These are phyloP conservation scores for Diabrotica balteata DNA, from an alignment of 2,888 invertebrate species.

Conservation along the genomic window DNA sequence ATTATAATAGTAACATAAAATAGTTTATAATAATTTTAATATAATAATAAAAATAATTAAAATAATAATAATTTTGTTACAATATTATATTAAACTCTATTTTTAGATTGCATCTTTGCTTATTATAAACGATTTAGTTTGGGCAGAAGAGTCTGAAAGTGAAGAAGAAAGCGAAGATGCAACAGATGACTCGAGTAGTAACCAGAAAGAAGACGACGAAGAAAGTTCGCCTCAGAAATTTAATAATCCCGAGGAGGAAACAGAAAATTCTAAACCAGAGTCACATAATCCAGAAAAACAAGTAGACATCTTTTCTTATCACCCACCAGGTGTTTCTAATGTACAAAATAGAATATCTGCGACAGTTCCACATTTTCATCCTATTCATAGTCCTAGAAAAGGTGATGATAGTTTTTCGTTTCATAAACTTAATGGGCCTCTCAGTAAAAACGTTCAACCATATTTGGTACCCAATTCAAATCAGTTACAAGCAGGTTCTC, in stretches of 20 bases:
- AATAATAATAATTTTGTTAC: no score
- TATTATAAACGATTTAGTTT: conserved; percentile 3
- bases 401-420: conserved; percentile 70
- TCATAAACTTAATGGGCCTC: conserved; percentile 77
- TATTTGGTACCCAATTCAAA: conserved; percentile 63
- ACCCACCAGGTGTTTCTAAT: no score
- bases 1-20: no score
- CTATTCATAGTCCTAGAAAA: neutral
- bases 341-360: neutral
- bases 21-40: no score
- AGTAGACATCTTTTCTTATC: no score
- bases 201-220: neutral
- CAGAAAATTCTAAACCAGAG: conserved; percentile 1
- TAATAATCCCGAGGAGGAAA: neutral
- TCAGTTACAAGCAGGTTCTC: conserved; percentile 63
- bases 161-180: conserved; percentile 8
- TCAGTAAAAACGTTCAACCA: conserved; percentile 70
- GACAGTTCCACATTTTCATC: neutral
- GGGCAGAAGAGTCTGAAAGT: conserved; percentile 12
- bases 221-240: neutral
- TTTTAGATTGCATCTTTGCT: conserved; percentile 17
- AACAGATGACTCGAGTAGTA: neutral
- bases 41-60: no score
- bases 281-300: no score
- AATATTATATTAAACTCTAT: neutral